Percentiles rank a stretch among this genome's conserved stretches.
These are phyloP conservation scores for Anoplopoma fimbria DNA, from an alignment of 2,113 vertebrate species.

Conservation along the genomic window DNA sequence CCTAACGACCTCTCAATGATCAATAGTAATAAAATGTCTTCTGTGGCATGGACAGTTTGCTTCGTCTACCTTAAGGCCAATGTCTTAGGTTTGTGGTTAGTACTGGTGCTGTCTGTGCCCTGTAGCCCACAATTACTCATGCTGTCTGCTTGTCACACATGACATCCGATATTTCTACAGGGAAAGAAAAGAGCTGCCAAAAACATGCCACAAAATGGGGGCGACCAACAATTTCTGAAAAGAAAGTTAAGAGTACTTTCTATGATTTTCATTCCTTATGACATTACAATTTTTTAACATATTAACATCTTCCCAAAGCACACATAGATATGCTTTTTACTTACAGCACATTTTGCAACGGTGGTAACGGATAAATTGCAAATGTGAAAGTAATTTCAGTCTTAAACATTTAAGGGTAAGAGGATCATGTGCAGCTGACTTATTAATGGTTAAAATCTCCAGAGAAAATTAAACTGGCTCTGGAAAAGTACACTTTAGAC, in stretches of 20 bases:
- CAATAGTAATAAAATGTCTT: slow-evolving; percentile 2
- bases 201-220: not conserved
- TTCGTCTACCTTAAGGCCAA: slow-evolving; percentile 46
- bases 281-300: not conserved
- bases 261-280: not conserved
- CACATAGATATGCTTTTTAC: not conserved
- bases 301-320: not conserved
- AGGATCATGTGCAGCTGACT: not conserved
- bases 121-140: slow-evolving; percentile 47
- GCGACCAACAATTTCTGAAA: not conserved
- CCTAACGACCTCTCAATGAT: slow-evolving; percentile 5
- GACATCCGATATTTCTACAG: slow-evolving; percentile 54
- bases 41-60: not conserved
- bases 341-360: not conserved
- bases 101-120: slow-evolving; percentile 30
- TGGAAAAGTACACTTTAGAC: slow-evolving; percentile 15
- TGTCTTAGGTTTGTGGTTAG: slow-evolving; percentile 8
- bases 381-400: slow-evolving; percentile 14
- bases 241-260: not conserved
- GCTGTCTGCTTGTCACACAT: slow-evolving; percentile 40
- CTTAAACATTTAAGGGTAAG: not conserved
- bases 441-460: slow-evolving; percentile 26
- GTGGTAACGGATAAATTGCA: slow-evolving; percentile 11
- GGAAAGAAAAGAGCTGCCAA: slow-evolving; percentile 14
- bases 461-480: slow-evolving; percentile 29